phyloP scores from a whole-genome alignment of 2,888 invertebrate species.

The Drosophila gaucha region DNA sequence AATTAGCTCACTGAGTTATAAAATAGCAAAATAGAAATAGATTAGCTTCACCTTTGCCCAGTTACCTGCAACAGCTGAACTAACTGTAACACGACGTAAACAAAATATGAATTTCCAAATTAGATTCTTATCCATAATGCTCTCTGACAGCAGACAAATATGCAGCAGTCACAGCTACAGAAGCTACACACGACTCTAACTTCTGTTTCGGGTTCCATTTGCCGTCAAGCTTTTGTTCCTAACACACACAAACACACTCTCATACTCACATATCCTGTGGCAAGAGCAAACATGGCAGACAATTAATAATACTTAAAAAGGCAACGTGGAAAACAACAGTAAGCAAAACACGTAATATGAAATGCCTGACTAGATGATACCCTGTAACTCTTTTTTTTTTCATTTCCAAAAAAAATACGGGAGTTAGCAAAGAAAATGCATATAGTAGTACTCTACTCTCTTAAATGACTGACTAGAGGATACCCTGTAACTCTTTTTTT shows the following conservation, averaged over 20 bases:
- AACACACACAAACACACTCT: neutral
- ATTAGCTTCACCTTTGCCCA: constrained; percentile 4
- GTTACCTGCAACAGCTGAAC: too few species aligned
- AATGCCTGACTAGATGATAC: too few species aligned
- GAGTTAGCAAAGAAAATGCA: too few species aligned
- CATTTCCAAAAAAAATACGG: too few species aligned
- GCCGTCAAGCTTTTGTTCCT: too few species aligned
- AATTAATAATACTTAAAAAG: constrained; percentile 81
- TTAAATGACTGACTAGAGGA: too few species aligned
- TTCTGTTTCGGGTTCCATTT: too few species aligned
- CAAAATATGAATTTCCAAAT: constrained; percentile 62
- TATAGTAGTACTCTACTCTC: too few species aligned
- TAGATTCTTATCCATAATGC: constrained; percentile 56
- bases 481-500: too few species aligned
- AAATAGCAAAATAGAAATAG: constrained; percentile 29
- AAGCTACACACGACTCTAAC: constrained; percentile 10
- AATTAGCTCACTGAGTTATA: constrained; percentile 46
- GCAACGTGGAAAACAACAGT: constrained; percentile 45
- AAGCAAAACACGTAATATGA: too few species aligned
- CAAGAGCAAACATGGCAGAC: constrained; percentile 67
- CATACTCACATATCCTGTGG: constrained; percentile 59
- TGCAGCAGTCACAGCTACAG: constrained; percentile 24
- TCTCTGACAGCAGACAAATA: constrained; percentile 52
- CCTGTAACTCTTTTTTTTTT: too few species aligned
- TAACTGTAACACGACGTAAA: constrained; percentile 50